Evolutionary conservation across 2,113 vertebrate genomes (phyloP).

Genomic region (Chaetops frenatus): DNA sequence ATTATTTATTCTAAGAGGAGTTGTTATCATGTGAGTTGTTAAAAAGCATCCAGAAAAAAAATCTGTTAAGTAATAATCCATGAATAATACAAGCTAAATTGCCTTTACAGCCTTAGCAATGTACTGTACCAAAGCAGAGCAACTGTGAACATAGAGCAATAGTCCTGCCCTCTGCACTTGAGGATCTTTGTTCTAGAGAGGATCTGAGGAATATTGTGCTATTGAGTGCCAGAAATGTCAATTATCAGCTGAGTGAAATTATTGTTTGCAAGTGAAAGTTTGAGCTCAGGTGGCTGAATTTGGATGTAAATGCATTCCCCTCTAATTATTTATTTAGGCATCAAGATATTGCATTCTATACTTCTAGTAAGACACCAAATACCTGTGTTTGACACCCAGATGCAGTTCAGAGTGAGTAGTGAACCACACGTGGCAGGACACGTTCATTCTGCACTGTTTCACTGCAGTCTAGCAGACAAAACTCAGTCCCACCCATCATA

Average conservation of each 20-base stretch:
- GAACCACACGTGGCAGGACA: neutral
- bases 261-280: neutral
- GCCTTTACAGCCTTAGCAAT: neutral
- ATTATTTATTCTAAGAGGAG: neutral
- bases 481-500: neutral
- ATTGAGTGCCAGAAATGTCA: neutral
- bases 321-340: neutral
- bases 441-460: neutral
- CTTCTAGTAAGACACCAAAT: neutral
- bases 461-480: neutral
- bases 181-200: neutral
- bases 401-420: neutral
- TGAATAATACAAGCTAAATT: neutral
- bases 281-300: neutral
- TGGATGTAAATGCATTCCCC: neutral
- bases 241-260: neutral
- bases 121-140: neutral
- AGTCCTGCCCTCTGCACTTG: neutral
- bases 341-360: rapidly evolving
- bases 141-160: neutral
- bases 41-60: neutral
- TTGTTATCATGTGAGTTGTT: neutral
- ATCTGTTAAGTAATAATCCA: neutral
- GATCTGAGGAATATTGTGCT: neutral
- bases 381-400: rapidly evolving